These are phyloP conservation scores for Nesogale talazaci DNA, from an alignment of 2,113 vertebrate genomes.

Conservation along the genomic window DNA sequence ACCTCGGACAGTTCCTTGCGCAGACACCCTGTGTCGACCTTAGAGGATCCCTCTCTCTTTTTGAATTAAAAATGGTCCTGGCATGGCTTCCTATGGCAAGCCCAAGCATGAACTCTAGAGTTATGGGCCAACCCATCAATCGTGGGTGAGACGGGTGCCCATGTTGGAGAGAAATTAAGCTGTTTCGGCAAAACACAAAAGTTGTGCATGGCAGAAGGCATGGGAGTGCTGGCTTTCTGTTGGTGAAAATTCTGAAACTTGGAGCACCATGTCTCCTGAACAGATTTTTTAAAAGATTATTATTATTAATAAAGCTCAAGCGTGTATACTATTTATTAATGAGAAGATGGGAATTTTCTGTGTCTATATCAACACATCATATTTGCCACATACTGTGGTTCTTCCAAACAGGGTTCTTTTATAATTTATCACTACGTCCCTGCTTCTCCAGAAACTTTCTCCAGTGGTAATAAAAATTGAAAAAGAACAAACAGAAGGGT, in stretches of 20 bases:
- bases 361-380: not conserved
- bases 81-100: slow-evolving; percentile 92
- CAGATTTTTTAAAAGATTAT: not conserved
- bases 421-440: not conserved
- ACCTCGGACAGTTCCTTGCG: not conserved
- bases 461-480: not conserved
- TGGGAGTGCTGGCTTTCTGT: slow-evolving; percentile 39
- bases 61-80: slow-evolving; percentile 91
- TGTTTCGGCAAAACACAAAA: too few relatives aligned
- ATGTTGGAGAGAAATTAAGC: slow-evolving; percentile 96
- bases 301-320: too few relatives aligned
- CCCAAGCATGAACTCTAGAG: slow-evolving; percentile 93
- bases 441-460: slow-evolving; percentile 11
- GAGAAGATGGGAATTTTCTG: not conserved
- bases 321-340: not conserved
- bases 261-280: slow-evolving; percentile 74
- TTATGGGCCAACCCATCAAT: slow-evolving; percentile 92
- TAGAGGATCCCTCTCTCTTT: slow-evolving; percentile 90
- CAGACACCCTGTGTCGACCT: slow-evolving; percentile 69
- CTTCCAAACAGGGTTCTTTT: not conserved
- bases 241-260: not conserved
- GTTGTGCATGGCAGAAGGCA: slow-evolving; percentile 88
- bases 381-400: not conserved
- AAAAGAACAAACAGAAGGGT: slow-evolving; percentile 19
- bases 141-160: slow-evolving; percentile 98